A percentile compares a stretch with the other conserved stretches of the same genome.
These are phyloP conservation scores for Chelonia mydas DNA, from an alignment of 2,797 vertebrate genomes.

Conservation along the genomic window DNA sequence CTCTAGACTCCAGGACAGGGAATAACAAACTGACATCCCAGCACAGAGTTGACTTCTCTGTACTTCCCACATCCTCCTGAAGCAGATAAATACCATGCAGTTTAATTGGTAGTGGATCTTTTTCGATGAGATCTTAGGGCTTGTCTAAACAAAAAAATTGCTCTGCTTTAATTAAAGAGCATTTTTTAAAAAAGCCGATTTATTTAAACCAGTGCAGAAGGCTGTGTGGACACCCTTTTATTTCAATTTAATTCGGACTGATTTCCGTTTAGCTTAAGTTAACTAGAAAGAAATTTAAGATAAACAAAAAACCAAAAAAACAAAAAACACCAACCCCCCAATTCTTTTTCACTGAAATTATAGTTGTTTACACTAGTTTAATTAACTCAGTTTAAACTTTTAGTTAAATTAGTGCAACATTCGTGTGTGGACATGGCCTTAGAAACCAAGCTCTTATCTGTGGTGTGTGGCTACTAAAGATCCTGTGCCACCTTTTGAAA, in stretches of 20 bases:
- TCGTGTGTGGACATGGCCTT: background rate
- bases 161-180: background rate
- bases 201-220: constrained; percentile 14
- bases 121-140: background rate
- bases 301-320: background rate
- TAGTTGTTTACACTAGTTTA: background rate
- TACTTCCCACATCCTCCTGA: constrained; percentile 15
- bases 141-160: background rate
- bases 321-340: too few species aligned
- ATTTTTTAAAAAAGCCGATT: background rate
- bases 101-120: background rate
- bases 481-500: background rate
- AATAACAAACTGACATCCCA: constrained; percentile 32
- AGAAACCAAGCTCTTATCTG: background rate
- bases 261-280: constrained; percentile 8
- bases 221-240: background rate
- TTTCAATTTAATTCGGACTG: background rate
- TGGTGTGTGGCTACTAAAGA: background rate
- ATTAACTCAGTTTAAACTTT: background rate
- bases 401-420: background rate
- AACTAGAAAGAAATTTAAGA: background rate
- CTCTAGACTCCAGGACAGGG: background rate
- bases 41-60: constrained; percentile 20
- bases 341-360: constrained; percentile 2
- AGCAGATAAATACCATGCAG: constrained; percentile 34